These are phyloP conservation scores for Odontamblyopus lacepedii DNA, from an alignment of 2,797 vertebrate genomes.

Conservation along the genomic window DNA sequence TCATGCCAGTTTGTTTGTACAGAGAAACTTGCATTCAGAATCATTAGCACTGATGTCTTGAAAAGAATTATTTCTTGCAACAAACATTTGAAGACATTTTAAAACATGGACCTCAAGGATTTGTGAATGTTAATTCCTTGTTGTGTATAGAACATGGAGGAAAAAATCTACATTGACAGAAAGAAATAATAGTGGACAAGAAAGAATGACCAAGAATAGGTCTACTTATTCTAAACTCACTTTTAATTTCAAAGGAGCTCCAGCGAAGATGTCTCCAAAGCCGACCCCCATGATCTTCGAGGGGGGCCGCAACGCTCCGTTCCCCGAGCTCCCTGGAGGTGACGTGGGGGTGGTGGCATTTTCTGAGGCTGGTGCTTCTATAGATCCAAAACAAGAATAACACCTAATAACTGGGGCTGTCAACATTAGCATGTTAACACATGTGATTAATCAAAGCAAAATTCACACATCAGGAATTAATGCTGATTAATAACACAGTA, in stretches of 20 bases:
- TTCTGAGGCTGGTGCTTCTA: constrained; percentile 73
- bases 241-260: constrained; percentile 90
- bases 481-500: no score
- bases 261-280: constrained; percentile 95
- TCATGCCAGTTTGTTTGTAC: not conserved
- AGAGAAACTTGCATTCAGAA: not conserved
- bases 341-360: constrained; percentile 68
- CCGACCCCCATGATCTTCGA: constrained; percentile 92
- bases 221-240: constrained; percentile 8
- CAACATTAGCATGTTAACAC: no score
- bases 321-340: constrained; percentile 74
- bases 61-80: no score
- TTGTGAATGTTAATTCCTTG: no score
- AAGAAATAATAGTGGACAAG: not conserved
- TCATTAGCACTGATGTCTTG: no score
- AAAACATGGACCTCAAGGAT: no score
- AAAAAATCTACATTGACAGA: not conserved
- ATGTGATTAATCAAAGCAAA: no score
- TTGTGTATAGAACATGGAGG: no score
- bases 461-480: no score
- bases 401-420: not conserved
- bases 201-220: not conserved
- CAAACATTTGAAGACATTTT: no score
- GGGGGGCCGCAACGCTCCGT: constrained; percentile 83
- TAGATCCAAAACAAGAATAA: not conserved